Evolutionary conservation across 2,113 vertebrate genomes (phyloP), one percentile per base, ranked within the genome.

Genomic region (Myotis lucifugus): DNA sequence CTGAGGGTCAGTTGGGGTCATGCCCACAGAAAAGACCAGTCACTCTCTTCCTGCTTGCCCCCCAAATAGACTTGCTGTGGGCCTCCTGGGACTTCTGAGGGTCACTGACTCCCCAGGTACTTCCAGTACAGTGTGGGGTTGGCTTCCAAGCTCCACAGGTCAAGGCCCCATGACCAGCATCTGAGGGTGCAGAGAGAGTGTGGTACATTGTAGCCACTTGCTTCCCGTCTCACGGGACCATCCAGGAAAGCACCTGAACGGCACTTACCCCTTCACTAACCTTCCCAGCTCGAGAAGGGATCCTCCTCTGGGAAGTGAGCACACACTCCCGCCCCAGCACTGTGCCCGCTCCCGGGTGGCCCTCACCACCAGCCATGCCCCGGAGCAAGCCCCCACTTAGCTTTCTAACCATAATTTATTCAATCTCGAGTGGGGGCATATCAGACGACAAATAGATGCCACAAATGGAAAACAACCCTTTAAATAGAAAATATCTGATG

Each of bases 201-300:
- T 4, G 25, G 42, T 23, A 67, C 5, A 0, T 1, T 6, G 37
- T 6, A n/a, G 9, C n/a, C 19, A 9, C 27, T 29, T 10, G 10
- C 88, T 69, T 85, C 18, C 66, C 37, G n/a, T 56, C 37, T 59
- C 54, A 18, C 4, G 15, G 6, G 48, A 79, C 21, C 5, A 27
- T 19, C 48, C 3, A 0, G 46, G 37, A 34, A 18, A 46, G 40
- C 21, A n/a, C 56, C 37, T 0, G 13, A 5, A 84, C 12, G 12
- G 13, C 32, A 59, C 2, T 4, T 27, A 12, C 40, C 15, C 37
- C 27, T 69, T 29, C 40, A 10, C 17, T 40, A 9, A n/a, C 27
- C 32, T 42, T 21, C 83, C n/a, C 17, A 3, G 48, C 0, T 4
- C 18, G 6, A 56, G 74, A 61, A 23, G n/a, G 11, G 19, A 25